These are phyloP conservation scores for Patella depressa DNA, from an alignment of 2,888 invertebrate species.

Conservation along the genomic window DNA sequence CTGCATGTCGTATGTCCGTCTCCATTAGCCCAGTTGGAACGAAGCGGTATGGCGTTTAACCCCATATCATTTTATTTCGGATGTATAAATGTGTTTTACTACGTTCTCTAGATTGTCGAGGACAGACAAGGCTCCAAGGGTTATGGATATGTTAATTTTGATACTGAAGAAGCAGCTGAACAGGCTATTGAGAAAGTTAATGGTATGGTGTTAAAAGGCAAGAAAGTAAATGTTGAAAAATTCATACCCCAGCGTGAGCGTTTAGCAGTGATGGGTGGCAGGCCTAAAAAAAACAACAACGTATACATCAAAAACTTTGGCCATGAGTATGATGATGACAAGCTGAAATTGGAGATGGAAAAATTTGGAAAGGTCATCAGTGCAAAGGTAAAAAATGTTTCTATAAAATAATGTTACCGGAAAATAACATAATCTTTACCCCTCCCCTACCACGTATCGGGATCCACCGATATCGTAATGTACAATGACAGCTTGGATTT, in stretches of 20 bases:
- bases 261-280: constrained; percentile 97
- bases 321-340: constrained; percentile 92
- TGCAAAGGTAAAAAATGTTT: constrained; percentile 60
- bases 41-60: too few species aligned
- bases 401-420: too few species aligned
- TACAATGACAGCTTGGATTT: too few species aligned
- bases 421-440: too few species aligned
- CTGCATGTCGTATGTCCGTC: too few species aligned
- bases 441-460: too few species aligned
- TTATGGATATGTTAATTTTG: constrained; percentile 98
- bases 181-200: constrained; percentile 99
- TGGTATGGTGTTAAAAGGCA: constrained; percentile 97
- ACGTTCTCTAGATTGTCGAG: constrained; percentile 78
- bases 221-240: constrained; percentile 91
- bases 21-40: too few species aligned
- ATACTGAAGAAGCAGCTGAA: constrained; percentile 97
- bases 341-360: constrained; percentile 90
- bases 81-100: too few species aligned
- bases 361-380: constrained; percentile 80
- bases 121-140: constrained; percentile 96
- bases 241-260: constrained; percentile 98
- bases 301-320: constrained; percentile 99
- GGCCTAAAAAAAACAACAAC: constrained; percentile 94
- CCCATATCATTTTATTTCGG: too few species aligned
- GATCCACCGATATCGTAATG: too few species aligned